Evolutionary conservation across 1,140 invertebrate species (phyloP), one percentile per base, ranked within the genome.

Genomic region (Coptotermes formosanus): DNA sequence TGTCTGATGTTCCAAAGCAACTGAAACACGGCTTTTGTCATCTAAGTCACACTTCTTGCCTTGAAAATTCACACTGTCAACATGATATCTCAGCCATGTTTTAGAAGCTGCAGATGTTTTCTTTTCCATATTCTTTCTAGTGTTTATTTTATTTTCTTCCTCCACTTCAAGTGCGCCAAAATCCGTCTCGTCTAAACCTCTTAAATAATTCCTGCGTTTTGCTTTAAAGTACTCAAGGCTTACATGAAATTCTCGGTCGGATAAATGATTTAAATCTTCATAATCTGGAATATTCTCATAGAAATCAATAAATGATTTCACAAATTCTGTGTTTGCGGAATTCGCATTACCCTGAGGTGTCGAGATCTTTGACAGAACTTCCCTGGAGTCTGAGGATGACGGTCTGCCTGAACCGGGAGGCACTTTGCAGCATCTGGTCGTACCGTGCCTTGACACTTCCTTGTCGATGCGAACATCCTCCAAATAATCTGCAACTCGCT

Each of bases 261-360:
- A 93, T 82, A 95, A 90, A 91, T 95, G 94, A 89, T 94, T 92
- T 23, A 95, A 91, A 81, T 95, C 94, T 69, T 92, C 92, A 87
- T 95, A 95, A 88, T 95, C 94, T 9, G 95, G 95, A 88, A 95
- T 95, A 85, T 94, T 95, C 52, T 92, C 91, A 59, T 94, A 92
- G 89, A 95, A 95, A 64, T 94, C 93, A 82, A 94, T 89, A 87
- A 95, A 92, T 82, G 92, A 93, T 82, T 93, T 92, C 14, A 92
- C 89, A 75, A n/a, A 87, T 86, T 88, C 30, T 88, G 86, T 7
- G 90, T 90, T 82, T 88, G 89, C 43, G 64, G 6, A 11, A n/a
- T 75, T 75, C 30, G 64, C n/a, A 75, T 30, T 75, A 30, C 16
- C 2, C n/a, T 75, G 64, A 75, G 25, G 64, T 75, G 25, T 75